phyloP scores from a whole-genome alignment of 2,888 invertebrate genomes.

The Philonicus albiceps region DNA sequence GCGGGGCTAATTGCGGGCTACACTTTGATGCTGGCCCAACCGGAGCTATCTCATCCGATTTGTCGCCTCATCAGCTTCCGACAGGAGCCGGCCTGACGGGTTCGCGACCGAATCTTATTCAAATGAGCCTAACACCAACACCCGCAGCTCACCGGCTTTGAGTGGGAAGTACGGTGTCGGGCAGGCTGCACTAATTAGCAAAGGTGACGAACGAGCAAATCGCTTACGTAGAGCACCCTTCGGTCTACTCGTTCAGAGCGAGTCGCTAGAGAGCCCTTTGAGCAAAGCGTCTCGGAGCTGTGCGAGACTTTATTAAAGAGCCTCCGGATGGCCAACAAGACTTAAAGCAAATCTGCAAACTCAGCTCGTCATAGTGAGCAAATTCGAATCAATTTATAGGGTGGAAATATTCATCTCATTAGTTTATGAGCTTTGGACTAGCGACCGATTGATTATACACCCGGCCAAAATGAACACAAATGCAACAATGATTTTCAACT shows the following conservation, averaged over 20 bases:
- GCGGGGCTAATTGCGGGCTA: conserved; percentile 33
- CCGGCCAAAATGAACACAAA: too few relatives aligned
- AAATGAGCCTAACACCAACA: background rate
- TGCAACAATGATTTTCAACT: too few relatives aligned
- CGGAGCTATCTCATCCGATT: conserved; percentile 19
- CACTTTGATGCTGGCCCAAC: conserved; percentile 15
- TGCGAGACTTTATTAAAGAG: background rate
- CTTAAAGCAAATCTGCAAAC: background rate
- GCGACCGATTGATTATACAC: too few relatives aligned
- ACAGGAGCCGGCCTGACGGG: background rate
- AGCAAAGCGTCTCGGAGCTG: background rate
- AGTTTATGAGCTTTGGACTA: too few relatives aligned
- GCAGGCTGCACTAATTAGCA: background rate
- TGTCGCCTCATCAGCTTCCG: conserved; percentile 4
- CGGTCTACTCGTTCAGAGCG: background rate
- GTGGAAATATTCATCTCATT: too few relatives aligned
- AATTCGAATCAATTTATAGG: background rate
- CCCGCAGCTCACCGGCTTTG: background rate
- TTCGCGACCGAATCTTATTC: background rate
- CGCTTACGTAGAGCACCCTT: background rate
- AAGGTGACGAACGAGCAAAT: background rate
- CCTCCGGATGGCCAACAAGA: background rate
- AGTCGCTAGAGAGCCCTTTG: background rate
- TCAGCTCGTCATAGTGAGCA: background rate
- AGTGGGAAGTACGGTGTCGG: background rate